phyloP scores from a whole-genome alignment of 2,888 invertebrate genomes.

The Linnaemya tessellans region DNA sequence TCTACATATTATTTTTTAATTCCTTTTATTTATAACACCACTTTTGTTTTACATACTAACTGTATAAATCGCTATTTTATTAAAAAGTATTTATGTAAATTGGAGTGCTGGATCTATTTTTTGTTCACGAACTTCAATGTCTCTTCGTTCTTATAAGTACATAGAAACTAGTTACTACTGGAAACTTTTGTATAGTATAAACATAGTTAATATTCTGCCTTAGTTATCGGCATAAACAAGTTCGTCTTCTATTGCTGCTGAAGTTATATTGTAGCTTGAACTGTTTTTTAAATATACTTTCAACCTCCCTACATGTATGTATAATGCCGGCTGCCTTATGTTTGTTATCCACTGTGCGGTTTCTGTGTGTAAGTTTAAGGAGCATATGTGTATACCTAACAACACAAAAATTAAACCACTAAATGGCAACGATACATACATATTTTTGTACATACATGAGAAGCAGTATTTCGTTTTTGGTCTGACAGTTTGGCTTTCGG shows the following conservation, averaged over 20 bases:
- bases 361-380: constrained; percentile 28
- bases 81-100: neutral
- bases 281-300: constrained; percentile 7
- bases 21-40: constrained; percentile 49
- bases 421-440: constrained; percentile 23
- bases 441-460: neutral
- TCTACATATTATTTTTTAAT: constrained; percentile 51
- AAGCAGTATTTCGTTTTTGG: constrained; percentile 42
- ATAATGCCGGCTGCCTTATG: constrained; percentile 63
- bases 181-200: neutral
- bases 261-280: constrained; percentile 34
- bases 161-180: neutral
- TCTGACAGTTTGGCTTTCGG: constrained; percentile 20
- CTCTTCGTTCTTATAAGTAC: neutral
- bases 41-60: constrained; percentile 18
- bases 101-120: neutral
- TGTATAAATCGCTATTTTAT: constrained; percentile 25
- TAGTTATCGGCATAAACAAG: neutral
- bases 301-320: constrained; percentile 20
- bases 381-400: neutral
- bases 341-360: constrained; percentile 20
- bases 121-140: neutral
- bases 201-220: constrained; percentile 3
- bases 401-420: constrained; percentile 42
- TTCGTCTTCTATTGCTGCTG: constrained; percentile 24